phyloP scores from a whole-genome alignment of 2,797 vertebrate species.

The Fringilla coelebs region DNA sequence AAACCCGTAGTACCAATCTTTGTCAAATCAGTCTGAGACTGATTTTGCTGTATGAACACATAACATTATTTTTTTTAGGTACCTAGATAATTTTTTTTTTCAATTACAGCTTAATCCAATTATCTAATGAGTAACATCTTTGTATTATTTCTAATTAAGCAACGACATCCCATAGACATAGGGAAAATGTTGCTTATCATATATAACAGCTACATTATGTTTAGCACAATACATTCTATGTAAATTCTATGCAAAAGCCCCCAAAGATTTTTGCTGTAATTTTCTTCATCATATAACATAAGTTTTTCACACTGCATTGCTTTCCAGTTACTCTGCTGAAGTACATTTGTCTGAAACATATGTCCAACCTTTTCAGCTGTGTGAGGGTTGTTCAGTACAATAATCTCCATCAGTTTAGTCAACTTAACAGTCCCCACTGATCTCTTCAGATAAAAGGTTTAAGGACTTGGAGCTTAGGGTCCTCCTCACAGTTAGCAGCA shows the following conservation, averaged over 20 bases:
- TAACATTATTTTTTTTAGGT: not conserved
- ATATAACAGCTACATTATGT: not conserved
- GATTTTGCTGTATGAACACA: not conserved
- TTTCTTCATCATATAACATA: not conserved
- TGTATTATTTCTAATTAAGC: not conserved
- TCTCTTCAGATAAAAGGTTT: constrained; percentile 33
- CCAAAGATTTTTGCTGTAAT: not conserved
- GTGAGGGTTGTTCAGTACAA: not conserved
- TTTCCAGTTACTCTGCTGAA: not conserved
- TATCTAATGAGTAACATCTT: not conserved
- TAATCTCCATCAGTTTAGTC: constrained; percentile 23
- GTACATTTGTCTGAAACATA: constrained; percentile 5
- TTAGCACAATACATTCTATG: not conserved
- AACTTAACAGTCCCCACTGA: constrained; percentile 18
- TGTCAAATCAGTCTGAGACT: not conserved
- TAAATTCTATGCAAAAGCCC: not conserved
- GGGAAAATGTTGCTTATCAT: not conserved
- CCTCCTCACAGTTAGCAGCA: not conserved
- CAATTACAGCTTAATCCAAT: not conserved
- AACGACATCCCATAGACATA: not conserved
- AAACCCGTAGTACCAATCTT: not conserved
- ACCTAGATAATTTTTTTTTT: not conserved
- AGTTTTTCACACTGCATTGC: not conserved
- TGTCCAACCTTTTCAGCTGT: not conserved
- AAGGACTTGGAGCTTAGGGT: constrained; percentile 19